Percentiles rank a stretch among this genome's conserved stretches.
These are phyloP conservation scores for Bambusicola thoracicus DNA, from an alignment of 2,113 vertebrate genomes.

Conservation along the genomic window DNA sequence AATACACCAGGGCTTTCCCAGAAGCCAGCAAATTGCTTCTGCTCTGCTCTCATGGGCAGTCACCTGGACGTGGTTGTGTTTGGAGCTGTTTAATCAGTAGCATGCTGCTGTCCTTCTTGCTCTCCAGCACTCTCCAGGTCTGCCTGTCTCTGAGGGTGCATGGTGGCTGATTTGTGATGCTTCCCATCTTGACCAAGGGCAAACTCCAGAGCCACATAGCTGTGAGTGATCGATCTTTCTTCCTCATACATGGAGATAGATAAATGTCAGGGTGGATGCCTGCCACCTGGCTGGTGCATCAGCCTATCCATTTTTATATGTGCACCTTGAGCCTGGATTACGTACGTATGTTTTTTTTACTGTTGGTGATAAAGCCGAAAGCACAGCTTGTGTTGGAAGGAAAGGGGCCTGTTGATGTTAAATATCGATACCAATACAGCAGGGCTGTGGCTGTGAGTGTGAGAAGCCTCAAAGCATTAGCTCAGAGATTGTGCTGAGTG, in stretches of 20 bases:
- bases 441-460: not conserved
- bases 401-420: not conserved
- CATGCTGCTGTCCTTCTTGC: not conserved
- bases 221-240: not conserved
- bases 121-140: not conserved
- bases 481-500: not conserved
- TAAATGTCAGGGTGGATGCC: slow-evolving; percentile 4
- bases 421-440: not conserved
- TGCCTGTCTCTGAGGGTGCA: not conserved
- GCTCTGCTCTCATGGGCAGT: not conserved
- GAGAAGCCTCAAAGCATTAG: not conserved
- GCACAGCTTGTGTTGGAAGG: not conserved
- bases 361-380: not conserved
- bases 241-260: not conserved
- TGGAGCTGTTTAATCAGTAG: not conserved
- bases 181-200: slow-evolving; percentile 1
- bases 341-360: not conserved
- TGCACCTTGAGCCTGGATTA: not conserved
- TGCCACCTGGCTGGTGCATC: not conserved
- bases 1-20: not conserved
- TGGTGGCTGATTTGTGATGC: not conserved
- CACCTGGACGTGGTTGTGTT: not conserved
- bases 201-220: not conserved
- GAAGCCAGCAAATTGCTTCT: not conserved
- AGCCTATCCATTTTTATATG: not conserved